Conservation (phyloP, 23 tunicate genomes). For the Trididemnum clinides region DNA sequence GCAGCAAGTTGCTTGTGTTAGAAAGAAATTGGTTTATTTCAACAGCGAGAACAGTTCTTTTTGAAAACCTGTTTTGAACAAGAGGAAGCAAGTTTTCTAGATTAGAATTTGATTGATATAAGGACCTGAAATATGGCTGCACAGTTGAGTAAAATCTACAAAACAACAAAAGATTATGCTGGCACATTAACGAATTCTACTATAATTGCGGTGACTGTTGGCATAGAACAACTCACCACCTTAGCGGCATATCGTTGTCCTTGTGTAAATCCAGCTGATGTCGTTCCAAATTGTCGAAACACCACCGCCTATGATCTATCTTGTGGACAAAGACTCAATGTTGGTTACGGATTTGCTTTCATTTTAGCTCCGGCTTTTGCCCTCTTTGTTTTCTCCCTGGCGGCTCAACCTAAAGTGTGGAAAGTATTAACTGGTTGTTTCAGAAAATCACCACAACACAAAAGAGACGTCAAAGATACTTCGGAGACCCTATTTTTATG, state of each 20-base stretch:
- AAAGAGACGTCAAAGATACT: not conserved
- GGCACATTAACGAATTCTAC: conserved; percentile 27
- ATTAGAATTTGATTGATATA: not conserved
- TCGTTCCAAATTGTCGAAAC: not conserved
- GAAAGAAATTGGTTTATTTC: too few species aligned
- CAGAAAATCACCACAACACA: not conserved
- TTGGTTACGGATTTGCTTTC: conserved; percentile 37
- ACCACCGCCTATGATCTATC: not conserved
- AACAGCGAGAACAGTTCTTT: too few species aligned
- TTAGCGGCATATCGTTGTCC: conserved; percentile 43
- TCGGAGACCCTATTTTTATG: not conserved
- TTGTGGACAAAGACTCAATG: not conserved
- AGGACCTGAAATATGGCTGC: not conserved
- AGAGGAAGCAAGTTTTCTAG: too few species aligned
- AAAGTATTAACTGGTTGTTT: conserved; percentile 25
- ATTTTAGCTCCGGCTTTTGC: conserved; percentile 45
- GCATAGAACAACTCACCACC: conserved; percentile 17
- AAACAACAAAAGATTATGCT: conserved; percentile 33
- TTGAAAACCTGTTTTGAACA: too few species aligned
- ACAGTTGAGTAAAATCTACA: not conserved
- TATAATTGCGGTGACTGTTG: conserved; percentile 14
- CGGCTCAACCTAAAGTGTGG: conserved; percentile 51
- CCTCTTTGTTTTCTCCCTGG: conserved; percentile 23
- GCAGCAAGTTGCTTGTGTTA: too few species aligned
- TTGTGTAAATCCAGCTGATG: conserved; percentile 13